Conservation (phyloP, 2,113 vertebrate genomes). For the Micronycteris hirsuta region DNA sequence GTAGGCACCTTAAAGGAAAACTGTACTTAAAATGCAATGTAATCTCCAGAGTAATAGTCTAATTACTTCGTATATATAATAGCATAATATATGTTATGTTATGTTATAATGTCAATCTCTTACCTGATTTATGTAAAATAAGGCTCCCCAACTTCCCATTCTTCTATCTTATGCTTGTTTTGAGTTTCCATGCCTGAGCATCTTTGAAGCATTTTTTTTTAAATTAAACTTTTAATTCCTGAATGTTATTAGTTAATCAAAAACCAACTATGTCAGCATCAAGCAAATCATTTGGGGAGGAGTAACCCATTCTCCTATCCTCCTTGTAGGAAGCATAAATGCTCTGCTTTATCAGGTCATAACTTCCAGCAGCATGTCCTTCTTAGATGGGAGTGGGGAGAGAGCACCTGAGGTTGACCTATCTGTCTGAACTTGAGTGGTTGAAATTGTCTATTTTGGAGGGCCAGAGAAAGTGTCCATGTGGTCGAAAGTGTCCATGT, state of each 20-base stretch:
- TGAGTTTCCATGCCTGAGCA: not conserved
- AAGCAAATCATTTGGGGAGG: not conserved
- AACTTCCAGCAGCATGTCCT: not conserved
- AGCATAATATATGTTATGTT: not conserved
- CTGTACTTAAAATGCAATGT: not conserved
- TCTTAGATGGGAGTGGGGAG: not conserved
- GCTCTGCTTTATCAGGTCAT: not conserved
- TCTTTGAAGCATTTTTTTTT: not conserved
- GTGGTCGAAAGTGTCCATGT: not conserved
- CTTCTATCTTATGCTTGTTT: not conserved
- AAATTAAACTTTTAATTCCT: not conserved
- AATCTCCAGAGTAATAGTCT: not conserved
- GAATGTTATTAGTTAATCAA: not conserved
- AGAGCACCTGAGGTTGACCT: not conserved
- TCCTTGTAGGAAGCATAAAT: not conserved
- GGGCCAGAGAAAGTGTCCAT: not conserved
- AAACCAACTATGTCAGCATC: not conserved
- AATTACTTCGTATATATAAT: not conserved
- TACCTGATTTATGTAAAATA: not conserved
- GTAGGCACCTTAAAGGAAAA: not conserved
- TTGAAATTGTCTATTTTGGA: not conserved
- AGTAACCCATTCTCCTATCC: not conserved
- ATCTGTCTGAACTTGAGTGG: not conserved
- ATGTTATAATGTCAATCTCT: not conserved
- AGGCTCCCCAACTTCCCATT: not conserved